Percentiles rank a stretch among this genome's conserved stretches.
Conservation (phyloP, 2,113 vertebrate genomes). For the Cardinalis cardinalis region DNA sequence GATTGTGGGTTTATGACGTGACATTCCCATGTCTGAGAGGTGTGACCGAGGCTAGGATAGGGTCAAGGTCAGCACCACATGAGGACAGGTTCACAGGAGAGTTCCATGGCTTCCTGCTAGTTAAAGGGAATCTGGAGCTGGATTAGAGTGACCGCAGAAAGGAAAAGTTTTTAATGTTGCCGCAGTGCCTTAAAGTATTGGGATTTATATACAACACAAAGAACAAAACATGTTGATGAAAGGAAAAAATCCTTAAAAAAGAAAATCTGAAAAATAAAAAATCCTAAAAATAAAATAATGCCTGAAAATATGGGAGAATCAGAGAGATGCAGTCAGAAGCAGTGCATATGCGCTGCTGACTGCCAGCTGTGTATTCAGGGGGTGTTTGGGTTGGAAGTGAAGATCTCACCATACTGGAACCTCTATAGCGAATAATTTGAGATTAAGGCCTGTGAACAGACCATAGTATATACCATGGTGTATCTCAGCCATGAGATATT, state of each 20-base stretch:
- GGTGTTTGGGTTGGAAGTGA: background rate
- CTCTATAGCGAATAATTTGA: rapidly evolving
- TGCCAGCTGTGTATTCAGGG: background rate
- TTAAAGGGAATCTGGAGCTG: background rate
- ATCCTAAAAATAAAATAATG: background rate
- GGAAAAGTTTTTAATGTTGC: background rate
- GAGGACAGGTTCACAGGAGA: background rate
- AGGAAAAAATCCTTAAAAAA: background rate
- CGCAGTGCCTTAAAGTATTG: background rate
- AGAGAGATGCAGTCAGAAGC: background rate
- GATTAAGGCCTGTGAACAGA: background rate
- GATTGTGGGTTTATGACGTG: background rate
- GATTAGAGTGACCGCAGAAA: background rate
- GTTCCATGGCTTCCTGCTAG: background rate
- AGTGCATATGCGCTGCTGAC: rapidly evolving
- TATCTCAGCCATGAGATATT: background rate
- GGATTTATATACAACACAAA: background rate
- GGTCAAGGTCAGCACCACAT: rapidly evolving
- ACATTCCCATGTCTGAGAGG: background rate
- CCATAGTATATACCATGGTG: background rate
- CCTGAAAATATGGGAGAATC: background rate
- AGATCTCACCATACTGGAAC: background rate
- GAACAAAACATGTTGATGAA: background rate
- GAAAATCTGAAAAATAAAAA: background rate
- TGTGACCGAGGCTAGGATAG: background rate